These are phyloP conservation scores for Saguinus imperator DNA, from an alignment of 2,113 vertebrate genomes.

Conservation along the genomic window DNA sequence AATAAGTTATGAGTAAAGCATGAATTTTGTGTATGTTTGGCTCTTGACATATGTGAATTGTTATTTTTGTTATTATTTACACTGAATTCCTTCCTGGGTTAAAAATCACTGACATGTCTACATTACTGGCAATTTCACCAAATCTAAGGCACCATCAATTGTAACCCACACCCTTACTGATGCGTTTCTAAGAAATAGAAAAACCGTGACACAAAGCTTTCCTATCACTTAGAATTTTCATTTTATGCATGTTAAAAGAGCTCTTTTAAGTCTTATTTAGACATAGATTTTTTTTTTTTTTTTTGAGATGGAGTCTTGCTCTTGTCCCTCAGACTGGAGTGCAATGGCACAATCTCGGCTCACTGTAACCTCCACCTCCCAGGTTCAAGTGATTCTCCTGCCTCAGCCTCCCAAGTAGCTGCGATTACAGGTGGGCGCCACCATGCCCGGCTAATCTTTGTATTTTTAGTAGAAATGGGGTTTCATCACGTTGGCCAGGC, in stretches of 20 bases:
- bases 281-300: not conserved
- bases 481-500: no score
- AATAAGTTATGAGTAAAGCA: not conserved
- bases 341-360: no score
- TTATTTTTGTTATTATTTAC: not conserved
- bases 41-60: not conserved
- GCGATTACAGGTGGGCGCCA: no score
- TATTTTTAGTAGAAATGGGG: no score
- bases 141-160: not conserved
- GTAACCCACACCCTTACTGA: not conserved
- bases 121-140: not conserved
- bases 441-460: no score
- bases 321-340: no score
- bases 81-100: not conserved
- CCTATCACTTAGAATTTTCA: not conserved
- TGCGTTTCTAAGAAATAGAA: not conserved
- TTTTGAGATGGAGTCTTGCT: no score
- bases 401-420: no score
- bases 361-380: no score
- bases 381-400: no score
- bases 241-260: not conserved
- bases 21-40: not conserved
- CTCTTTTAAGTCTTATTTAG: constrained; percentile 17
- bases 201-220: not conserved
- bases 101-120: not conserved